These are phyloP conservation scores for Prorops nasuta DNA, from an alignment of 1,140 invertebrate genomes.

Conservation along the genomic window DNA sequence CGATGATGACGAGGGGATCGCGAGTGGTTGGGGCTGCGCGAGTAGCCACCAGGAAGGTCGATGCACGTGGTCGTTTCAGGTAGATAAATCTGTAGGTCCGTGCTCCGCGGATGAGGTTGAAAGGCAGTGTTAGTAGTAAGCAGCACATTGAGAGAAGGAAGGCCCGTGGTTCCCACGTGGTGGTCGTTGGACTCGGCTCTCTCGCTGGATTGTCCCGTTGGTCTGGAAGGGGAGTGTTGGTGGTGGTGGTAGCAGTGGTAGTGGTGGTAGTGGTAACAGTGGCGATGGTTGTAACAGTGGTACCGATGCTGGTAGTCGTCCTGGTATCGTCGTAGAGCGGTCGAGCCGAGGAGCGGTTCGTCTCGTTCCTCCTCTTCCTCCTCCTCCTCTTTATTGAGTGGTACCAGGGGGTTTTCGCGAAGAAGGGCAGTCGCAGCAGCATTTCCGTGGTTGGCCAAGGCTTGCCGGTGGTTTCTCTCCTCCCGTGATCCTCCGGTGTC, in stretches of 20 bases:
- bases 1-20: too few species aligned
- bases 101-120: too few species aligned
- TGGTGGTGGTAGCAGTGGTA: neutral
- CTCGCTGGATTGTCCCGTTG: neutral
- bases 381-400: constrained; percentile 1
- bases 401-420: too few species aligned
- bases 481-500: neutral
- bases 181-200: constrained; percentile 14
- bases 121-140: constrained; percentile 42
- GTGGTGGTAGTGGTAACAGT: neutral
- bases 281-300: too few species aligned
- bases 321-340: too few species aligned
- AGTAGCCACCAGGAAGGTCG: too few species aligned
- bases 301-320: too few species aligned
- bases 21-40: too few species aligned
- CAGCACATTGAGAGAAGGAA: constrained; percentile 23
- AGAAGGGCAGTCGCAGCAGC: too few species aligned
- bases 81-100: too few species aligned
- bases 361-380: constrained; percentile 3
- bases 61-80: constrained; percentile 5
- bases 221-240: neutral
- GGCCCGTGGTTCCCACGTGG: constrained; percentile 4
- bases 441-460: constrained; percentile 5
- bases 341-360: too few species aligned
- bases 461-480: neutral